phyloP scores from a whole-genome alignment of 1,140 invertebrate genomes.

The Oncopeltus fasciatus region DNA sequence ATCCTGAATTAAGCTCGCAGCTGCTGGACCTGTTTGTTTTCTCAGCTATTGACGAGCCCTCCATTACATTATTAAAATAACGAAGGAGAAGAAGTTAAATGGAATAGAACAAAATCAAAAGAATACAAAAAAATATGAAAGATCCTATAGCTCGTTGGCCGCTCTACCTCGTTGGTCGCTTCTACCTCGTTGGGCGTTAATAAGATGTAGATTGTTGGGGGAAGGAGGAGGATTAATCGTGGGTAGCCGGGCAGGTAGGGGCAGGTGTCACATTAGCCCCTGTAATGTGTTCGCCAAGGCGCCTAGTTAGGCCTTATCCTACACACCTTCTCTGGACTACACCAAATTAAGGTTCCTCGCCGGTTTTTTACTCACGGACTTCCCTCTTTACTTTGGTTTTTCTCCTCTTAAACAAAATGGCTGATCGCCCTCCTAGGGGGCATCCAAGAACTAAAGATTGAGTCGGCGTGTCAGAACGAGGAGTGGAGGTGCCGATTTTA shows the following conservation, averaged over 20 bases:
- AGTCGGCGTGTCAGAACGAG: too few species aligned
- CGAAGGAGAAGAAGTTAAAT: too few species aligned
- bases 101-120: not conserved
- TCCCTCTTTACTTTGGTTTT: too few species aligned
- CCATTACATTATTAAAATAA: not conserved
- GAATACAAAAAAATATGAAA: not conserved
- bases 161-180: not conserved
- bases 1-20: too few species aligned
- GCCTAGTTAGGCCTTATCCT: not conserved
- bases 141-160: not conserved
- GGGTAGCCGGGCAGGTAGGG: not conserved
- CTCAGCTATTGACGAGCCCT: not conserved
- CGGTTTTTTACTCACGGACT: too few species aligned
- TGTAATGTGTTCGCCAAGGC: not conserved
- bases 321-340: not conserved
- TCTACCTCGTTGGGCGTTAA: not conserved
- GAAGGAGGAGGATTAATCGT: not conserved
- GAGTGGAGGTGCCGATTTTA: too few species aligned
- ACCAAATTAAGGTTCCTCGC: not conserved
- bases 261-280: not conserved
- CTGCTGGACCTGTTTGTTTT: not conserved
- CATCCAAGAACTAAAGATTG: too few species aligned
- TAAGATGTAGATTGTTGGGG: conserved; percentile 4
- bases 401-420: too few species aligned
- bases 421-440: too few species aligned